These are phyloP conservation scores for Acipenser oxyrinchus DNA, from an alignment of 2,797 vertebrate genomes.

Conservation along the genomic window DNA sequence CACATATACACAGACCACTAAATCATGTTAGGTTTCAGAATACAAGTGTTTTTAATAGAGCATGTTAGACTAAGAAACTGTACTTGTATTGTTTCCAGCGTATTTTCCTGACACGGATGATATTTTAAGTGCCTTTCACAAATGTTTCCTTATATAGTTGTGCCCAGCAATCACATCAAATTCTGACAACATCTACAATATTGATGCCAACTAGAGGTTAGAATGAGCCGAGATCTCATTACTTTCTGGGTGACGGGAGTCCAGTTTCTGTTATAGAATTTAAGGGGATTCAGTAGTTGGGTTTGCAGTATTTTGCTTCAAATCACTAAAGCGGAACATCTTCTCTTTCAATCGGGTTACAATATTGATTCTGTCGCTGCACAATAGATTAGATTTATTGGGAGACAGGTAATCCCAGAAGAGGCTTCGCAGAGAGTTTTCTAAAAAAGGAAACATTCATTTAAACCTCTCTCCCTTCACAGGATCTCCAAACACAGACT, in stretches of 20 bases:
- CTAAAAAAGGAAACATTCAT: neutral
- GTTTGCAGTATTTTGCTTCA: neutral
- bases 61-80: neutral
- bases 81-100: neutral
- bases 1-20: neutral
- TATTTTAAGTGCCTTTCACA: neutral
- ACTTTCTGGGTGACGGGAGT: neutral
- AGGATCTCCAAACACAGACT: neutral
- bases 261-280: neutral
- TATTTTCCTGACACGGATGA: neutral
- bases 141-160: neutral
- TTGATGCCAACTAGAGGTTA: neutral
- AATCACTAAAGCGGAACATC: slow-evolving; percentile 12
- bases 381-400: slow-evolving; percentile 26
- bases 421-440: slow-evolving; percentile 15
- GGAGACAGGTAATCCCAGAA: slow-evolving; percentile 16
- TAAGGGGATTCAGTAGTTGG: neutral
- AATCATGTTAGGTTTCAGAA: neutral
- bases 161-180: neutral
- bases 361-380: slow-evolving; percentile 27
- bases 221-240: neutral
- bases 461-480: neutral
- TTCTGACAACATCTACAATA: neutral
- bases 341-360: slow-evolving; percentile 6
- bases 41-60: neutral